Conservation (phyloP, 2,113 vertebrate species). For the Anguilla rostrata region DNA sequence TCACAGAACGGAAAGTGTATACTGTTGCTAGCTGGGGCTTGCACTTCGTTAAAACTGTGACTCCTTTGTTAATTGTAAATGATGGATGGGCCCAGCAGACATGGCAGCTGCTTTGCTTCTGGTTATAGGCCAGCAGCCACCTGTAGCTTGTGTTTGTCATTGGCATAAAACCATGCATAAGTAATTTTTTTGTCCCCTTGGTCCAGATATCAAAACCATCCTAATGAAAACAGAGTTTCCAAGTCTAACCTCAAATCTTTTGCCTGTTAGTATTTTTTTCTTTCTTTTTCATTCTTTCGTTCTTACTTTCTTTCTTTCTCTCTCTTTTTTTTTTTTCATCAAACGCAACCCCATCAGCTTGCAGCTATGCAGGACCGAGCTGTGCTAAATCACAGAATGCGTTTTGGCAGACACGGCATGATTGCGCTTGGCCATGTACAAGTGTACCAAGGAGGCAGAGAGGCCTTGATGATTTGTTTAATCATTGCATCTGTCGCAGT, state of each 20-base stretch:
- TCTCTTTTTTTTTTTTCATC: not conserved
- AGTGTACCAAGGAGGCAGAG: not conserved
- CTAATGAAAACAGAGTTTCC: not conserved
- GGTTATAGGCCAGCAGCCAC: not conserved
- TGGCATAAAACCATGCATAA: not conserved
- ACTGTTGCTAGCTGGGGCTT: not conserved
- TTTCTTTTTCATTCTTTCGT: not conserved
- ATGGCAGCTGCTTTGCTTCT: not conserved
- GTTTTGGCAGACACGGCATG: not conserved
- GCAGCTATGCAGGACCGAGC: not conserved
- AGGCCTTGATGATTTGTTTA: conserved; percentile 9
- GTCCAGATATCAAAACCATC: not conserved
- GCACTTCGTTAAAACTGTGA: not conserved
- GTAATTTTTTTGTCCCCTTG: not conserved
- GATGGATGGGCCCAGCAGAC: conserved; percentile 1
- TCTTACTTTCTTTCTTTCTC: no score
- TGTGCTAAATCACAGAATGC: not conserved
- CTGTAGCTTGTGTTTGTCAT: conserved; percentile 1
- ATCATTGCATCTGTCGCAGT: not conserved
- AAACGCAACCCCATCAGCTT: not conserved
- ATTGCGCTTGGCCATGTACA: not conserved
- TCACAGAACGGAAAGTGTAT: not conserved
- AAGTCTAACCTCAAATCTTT: not conserved
- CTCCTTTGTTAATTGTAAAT: not conserved
- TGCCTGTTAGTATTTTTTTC: not conserved